Conservation (phyloP, 2,797 vertebrate genomes). For the Pipistrellus kuhlii region DNA sequence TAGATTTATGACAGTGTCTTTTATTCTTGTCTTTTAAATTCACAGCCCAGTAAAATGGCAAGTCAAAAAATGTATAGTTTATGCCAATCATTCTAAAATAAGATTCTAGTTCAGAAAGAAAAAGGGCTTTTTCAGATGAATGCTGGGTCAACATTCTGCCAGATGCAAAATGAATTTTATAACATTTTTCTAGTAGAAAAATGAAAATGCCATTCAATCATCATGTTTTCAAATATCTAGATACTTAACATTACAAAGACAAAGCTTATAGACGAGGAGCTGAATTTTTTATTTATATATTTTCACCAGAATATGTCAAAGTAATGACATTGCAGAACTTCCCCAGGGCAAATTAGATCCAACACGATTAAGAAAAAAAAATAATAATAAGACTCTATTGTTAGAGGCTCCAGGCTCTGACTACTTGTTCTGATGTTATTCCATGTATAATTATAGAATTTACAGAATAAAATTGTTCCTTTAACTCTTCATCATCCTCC, state of each 20-base stretch:
- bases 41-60: conserved; percentile 15
- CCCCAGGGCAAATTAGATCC: neutral
- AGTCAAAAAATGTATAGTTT: conserved; percentile 56
- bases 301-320: neutral
- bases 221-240: conserved; percentile 54
- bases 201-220: conserved; percentile 69
- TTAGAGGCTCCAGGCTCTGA: neutral
- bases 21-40: conserved; percentile 42
- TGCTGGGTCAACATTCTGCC: conserved; percentile 57
- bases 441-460: neutral
- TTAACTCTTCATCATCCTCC: neutral
- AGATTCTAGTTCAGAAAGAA: conserved; percentile 64
- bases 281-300: neutral
- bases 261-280: neutral
- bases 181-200: conserved; percentile 53
- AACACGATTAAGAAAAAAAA: neutral
- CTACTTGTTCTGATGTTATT: neutral
- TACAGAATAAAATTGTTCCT: neutral
- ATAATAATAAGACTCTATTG: neutral
- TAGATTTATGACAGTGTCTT: neutral
- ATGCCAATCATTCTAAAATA: conserved; percentile 67
- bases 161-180: neutral
- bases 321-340: neutral
- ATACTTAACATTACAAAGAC: conserved; percentile 18
- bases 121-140: conserved; percentile 33